Conservation (phyloP, 2,888 invertebrate species). For the Microctonus hyperodae region DNA sequence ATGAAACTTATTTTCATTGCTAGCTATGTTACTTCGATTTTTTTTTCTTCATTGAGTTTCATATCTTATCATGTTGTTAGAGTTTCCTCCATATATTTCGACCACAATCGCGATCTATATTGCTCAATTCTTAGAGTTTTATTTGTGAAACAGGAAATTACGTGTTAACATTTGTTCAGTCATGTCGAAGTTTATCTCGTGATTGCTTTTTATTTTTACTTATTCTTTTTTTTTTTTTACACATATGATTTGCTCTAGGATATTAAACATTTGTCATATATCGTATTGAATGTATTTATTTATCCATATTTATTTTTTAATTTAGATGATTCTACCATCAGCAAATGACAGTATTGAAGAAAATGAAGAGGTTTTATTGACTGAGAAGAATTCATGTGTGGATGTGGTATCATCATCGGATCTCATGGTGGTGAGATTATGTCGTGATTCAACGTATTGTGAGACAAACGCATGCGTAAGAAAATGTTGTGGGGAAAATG, state of each 20-base stretch:
- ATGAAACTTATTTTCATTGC: background rate
- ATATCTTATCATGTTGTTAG: background rate
- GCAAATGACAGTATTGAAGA: background rate
- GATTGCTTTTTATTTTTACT: background rate
- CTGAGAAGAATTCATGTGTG: slow-evolving; percentile 48
- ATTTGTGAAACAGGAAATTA: slow-evolving; percentile 5
- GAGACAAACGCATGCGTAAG: slow-evolving; percentile 52
- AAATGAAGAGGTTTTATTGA: slow-evolving; percentile 31
- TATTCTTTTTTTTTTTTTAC: background rate
- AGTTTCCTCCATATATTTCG: background rate
- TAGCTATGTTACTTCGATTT: background rate
- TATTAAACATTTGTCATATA: background rate
- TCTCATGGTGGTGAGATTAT: slow-evolving; percentile 30
- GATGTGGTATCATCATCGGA: slow-evolving; percentile 42
- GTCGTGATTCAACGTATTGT: slow-evolving; percentile 43
- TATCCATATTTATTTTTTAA: slow-evolving; percentile 11
- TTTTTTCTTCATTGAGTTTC: background rate
- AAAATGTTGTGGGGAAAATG: slow-evolving; percentile 59
- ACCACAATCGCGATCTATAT: background rate
- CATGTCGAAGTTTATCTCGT: slow-evolving; percentile 13
- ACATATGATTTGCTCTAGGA: background rate
- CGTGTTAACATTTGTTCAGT: slow-evolving; percentile 16
- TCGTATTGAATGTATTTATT: background rate
- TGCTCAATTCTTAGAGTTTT: background rate
- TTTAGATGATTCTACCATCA: slow-evolving; percentile 36